These are phyloP conservation scores for Ridgeia piscesae DNA, from an alignment of 1,140 invertebrate genomes.

Conservation along the genomic window DNA sequence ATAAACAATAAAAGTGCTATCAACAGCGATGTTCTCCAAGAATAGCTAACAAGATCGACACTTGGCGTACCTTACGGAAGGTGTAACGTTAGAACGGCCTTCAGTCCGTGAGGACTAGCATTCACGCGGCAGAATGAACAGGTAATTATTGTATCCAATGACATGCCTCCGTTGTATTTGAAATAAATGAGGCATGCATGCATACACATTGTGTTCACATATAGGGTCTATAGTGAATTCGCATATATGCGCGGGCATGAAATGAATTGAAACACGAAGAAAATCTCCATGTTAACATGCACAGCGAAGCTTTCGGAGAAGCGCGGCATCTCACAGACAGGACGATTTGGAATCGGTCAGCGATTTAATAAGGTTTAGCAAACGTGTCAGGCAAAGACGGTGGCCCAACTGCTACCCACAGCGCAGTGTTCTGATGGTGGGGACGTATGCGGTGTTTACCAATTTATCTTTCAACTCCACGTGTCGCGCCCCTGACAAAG, in stretches of 20 bases:
- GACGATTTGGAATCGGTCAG: not conserved
- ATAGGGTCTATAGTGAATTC: too few relatives aligned
- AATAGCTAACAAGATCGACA: not conserved
- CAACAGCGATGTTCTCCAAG: not conserved
- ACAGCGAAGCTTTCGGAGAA: not conserved
- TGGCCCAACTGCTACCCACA: too few relatives aligned
- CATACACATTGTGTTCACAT: not conserved
- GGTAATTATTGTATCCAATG: not conserved
- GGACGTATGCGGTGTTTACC: not conserved
- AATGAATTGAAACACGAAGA: not conserved
- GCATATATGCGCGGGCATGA: not conserved
- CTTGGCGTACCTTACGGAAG: too few relatives aligned
- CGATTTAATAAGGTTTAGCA: not conserved
- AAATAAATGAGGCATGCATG: too few relatives aligned
- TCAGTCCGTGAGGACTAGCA: not conserved
- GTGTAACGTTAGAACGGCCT: too few relatives aligned
- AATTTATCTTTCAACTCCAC: not conserved
- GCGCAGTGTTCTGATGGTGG: too few relatives aligned
- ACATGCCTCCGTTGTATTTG: too few relatives aligned
- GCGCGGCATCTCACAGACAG: not conserved
- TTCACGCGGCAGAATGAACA: not conserved
- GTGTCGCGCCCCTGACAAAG: not conserved
- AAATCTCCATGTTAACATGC: not conserved
- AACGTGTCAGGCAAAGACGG: not conserved
- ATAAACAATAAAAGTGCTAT: not conserved